Percentiles rank a stretch among this genome's conserved stretches.
Conservation (phyloP, 1,140 invertebrate species). For the Platyura marginata region DNA sequence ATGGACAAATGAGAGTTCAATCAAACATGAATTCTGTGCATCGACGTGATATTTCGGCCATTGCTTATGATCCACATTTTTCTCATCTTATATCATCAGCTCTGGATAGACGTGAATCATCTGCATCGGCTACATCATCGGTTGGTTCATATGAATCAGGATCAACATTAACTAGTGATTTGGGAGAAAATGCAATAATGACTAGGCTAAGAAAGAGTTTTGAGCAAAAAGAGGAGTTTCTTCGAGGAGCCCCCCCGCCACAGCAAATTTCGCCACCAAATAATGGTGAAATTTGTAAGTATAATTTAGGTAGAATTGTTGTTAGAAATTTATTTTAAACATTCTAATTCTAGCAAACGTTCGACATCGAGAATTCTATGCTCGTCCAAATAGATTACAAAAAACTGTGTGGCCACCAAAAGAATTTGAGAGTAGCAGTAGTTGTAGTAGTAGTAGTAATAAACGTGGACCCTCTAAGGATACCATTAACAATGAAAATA, state of each 20-base stretch:
- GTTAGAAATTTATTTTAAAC: too few relatives aligned
- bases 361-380: conserved; percentile 53
- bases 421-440: conserved; percentile 1
- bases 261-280: conserved; percentile 16
- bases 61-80: not conserved
- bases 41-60: not conserved
- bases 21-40: not conserved
- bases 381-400: conserved; percentile 49
- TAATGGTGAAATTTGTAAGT: not conserved
- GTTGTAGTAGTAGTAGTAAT: conserved; percentile 1
- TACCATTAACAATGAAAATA: not conserved
- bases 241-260: conserved; percentile 50
- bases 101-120: not conserved
- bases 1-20: not conserved
- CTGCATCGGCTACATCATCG: conserved; percentile 14
- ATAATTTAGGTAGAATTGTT: too few relatives aligned
- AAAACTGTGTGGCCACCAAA: conserved; percentile 53
- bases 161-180: conserved; percentile 42
- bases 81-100: not conserved
- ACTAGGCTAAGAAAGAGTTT: conserved; percentile 56
- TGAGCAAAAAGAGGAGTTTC: conserved; percentile 74
- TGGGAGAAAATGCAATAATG: conserved; percentile 41
- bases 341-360: conserved; percentile 24
- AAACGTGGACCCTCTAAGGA: not conserved
- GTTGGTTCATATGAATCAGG: conserved; percentile 32